A percentile compares a stretch with the other conserved stretches of the same genome.
Evolutionary conservation across 2,888 invertebrate species (phyloP).

Genomic region (Drosophila glabriapex): DNA sequence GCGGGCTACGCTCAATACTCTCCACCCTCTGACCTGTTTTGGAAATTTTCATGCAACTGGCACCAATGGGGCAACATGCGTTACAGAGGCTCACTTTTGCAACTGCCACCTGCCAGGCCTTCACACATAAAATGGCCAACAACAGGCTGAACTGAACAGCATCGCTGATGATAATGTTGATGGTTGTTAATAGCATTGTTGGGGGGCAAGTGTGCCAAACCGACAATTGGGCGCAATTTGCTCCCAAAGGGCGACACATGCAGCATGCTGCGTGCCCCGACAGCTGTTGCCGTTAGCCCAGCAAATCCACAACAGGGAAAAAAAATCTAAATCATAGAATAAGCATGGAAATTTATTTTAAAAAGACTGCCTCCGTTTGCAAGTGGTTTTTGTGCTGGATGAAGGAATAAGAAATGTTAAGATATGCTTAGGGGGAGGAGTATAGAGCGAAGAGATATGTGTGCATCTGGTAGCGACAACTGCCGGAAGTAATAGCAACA

Average conservation of each 20-base stretch:
- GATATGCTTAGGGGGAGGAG: neutral
- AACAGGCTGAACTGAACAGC: conserved; percentile 23
- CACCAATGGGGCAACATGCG: conserved; percentile 36
- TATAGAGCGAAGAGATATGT: conserved; percentile 1
- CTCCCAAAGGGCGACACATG: conserved; percentile 1
- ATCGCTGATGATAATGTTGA: conserved; percentile 45
- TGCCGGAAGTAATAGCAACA: conserved; percentile 80
- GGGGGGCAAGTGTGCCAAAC: conserved; percentile 12
- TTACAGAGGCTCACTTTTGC: conserved; percentile 38
- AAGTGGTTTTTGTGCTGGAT: neutral
- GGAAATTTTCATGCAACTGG: conserved; percentile 25
- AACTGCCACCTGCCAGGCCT: conserved; percentile 60
- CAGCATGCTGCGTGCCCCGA: conserved; percentile 8
- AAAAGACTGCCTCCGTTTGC: conserved; percentile 8
- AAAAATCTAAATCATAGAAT: conserved; percentile 57
- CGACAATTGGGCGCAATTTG: conserved; percentile 26
- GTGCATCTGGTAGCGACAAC: conserved; percentile 71
- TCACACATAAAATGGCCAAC: conserved; percentile 24
- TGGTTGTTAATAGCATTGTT: conserved; percentile 40
- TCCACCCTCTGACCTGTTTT: conserved; percentile 32
- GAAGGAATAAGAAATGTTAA: conserved; percentile 1
- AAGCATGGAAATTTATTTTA: conserved; percentile 46
- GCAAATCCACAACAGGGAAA: conserved; percentile 17
- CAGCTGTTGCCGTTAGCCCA: conserved; percentile 12
- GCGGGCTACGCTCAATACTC: conserved; percentile 23